These are phyloP conservation scores for Prunella himalayana DNA, from an alignment of 2,113 vertebrate genomes.

Conservation along the genomic window DNA sequence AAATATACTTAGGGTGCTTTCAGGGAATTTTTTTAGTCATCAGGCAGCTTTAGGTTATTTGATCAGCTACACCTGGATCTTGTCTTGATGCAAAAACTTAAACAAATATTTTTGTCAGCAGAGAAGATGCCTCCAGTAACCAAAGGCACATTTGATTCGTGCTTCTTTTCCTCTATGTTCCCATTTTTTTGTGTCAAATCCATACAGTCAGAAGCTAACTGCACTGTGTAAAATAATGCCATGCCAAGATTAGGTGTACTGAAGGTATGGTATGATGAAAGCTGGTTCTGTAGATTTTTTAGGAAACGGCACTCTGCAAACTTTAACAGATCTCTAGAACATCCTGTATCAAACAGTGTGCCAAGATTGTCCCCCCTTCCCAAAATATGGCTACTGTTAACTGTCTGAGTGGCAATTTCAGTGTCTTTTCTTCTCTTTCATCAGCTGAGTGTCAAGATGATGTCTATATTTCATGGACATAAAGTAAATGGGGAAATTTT, in stretches of 20 bases:
- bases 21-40: background rate
- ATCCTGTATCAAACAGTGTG: background rate
- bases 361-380: background rate
- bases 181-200: conserved; percentile 15
- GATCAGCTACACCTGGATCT: conserved; percentile 30
- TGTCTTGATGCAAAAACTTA: conserved; percentile 41
- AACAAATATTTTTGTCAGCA: conserved; percentile 49
- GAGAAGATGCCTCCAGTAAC: conserved; percentile 17
- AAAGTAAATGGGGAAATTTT: background rate
- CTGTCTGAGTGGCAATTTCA: conserved; percentile 7
- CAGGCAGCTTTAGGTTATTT: conserved; percentile 31
- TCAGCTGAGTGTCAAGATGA: conserved; percentile 55
- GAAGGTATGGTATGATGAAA: background rate
- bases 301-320: background rate
- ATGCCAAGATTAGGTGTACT: background rate
- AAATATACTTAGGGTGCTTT: conserved; percentile 13
- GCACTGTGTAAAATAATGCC: background rate
- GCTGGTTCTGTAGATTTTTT: background rate
- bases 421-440: conserved; percentile 46
- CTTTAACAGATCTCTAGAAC: background rate
- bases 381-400: background rate
- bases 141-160: conserved; percentile 15
- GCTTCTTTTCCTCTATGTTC: background rate
- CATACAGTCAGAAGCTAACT: background rate
- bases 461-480: conserved; percentile 52